Conservation (phyloP, 1,140 invertebrate genomes). For the Pseudomyrmex gracilis region DNA sequence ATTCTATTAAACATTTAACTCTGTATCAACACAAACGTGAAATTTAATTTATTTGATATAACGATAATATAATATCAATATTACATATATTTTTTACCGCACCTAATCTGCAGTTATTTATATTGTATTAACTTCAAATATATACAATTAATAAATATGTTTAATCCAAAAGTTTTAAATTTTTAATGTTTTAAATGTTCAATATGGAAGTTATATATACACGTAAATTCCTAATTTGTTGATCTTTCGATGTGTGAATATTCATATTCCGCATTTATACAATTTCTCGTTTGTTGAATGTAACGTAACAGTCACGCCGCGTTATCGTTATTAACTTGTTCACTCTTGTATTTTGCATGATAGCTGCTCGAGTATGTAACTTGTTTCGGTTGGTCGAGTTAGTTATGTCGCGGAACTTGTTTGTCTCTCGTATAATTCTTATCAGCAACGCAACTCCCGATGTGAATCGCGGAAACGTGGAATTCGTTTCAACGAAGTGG, state of each 20-base stretch:
- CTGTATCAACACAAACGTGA: background rate
- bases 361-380: background rate
- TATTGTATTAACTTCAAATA: too few relatives aligned
- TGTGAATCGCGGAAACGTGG: constrained; percentile 49
- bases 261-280: background rate
- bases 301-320: background rate
- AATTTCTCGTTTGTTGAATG: background rate
- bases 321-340: background rate
- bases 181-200: background rate
- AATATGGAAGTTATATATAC: too few relatives aligned
- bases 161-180: background rate
- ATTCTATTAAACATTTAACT: background rate
- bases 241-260: background rate
- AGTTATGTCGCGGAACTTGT: constrained; percentile 28
- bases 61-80: background rate
- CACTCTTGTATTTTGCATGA: constrained; percentile 6
- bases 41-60: background rate
- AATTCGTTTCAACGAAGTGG: constrained; percentile 62
- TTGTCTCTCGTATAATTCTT: constrained; percentile 45
- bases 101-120: too few relatives aligned
- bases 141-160: too few relatives aligned
- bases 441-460: constrained; percentile 44
- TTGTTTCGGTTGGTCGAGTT: constrained; percentile 25
- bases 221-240: too few relatives aligned
- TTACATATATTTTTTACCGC: too few relatives aligned